These are phyloP conservation scores for Tipula vernalis DNA, from an alignment of 2,888 invertebrate species.

Conservation along the genomic window DNA sequence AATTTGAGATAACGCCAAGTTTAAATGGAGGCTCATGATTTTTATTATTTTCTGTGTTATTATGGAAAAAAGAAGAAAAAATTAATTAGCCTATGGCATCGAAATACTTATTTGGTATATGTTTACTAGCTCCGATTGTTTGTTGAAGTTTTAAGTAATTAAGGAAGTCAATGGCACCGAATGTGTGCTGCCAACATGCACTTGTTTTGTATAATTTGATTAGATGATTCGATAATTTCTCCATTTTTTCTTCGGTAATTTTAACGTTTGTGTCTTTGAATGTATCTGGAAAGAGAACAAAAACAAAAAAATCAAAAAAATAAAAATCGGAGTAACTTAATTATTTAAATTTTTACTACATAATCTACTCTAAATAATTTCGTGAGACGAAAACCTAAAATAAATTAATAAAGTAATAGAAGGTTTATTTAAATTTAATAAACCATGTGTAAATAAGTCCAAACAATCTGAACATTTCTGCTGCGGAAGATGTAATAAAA, in stretches of 20 bases:
- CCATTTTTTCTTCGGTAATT: conserved; percentile 33
- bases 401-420: too few species aligned
- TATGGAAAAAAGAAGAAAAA: neutral
- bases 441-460: too few species aligned
- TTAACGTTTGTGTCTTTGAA: conserved; percentile 29
- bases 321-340: too few species aligned
- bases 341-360: too few species aligned
- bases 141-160: conserved; percentile 38
- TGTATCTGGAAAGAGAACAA: conserved; percentile 22
- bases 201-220: conserved; percentile 58
- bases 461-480: too few species aligned
- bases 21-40: conserved; percentile 20
- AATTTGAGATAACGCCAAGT: conserved; percentile 77
- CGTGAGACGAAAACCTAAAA: too few species aligned
- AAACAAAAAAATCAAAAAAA: too few species aligned
- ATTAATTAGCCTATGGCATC: neutral
- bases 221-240: conserved; percentile 44
- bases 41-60: neutral
- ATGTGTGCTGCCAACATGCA: conserved; percentile 58
- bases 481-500: too few species aligned
- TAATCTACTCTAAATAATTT: too few species aligned
- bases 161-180: conserved; percentile 53
- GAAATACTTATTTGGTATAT: neutral
- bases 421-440: too few species aligned
- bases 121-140: conserved; percentile 17